Conservation (phyloP, 1,140 invertebrate species). For the Macrocentrus cingulum region DNA sequence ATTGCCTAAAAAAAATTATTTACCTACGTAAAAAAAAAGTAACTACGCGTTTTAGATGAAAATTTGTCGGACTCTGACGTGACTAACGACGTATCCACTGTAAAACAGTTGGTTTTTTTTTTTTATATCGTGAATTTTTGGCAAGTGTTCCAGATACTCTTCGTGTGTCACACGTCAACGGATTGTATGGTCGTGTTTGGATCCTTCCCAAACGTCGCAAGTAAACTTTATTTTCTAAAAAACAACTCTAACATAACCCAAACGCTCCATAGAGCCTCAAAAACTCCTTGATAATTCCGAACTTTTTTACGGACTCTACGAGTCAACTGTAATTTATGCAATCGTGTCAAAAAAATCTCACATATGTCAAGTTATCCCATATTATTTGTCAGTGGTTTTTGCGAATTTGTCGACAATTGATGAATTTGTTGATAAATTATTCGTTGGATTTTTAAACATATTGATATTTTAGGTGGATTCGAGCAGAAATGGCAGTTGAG, state of each 20-base stretch:
- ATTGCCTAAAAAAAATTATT: no score
- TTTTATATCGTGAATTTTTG: background rate
- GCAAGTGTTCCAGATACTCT: slow-evolving; percentile 7
- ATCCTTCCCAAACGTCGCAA: background rate
- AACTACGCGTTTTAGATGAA: no score
- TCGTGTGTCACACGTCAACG: slow-evolving; percentile 1
- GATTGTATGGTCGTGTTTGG: slow-evolving; percentile 12
- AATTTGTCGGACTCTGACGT: background rate
- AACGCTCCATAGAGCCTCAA: no score
- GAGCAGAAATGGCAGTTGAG: slow-evolving; percentile 21
- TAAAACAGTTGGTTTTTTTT: slow-evolving; percentile 3
- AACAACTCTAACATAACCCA: background rate
- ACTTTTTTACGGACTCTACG: no score
- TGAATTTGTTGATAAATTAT: background rate
- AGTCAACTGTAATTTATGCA: no score
- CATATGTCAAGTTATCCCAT: no score
- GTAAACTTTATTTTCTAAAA: background rate
- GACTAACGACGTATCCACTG: no score
- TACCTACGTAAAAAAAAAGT: no score
- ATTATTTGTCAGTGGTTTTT: no score
- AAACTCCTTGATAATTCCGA: no score
- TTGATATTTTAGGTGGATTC: background rate
- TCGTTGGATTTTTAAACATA: background rate
- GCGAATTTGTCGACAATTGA: no score
- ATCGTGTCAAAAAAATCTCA: no score